A percentile compares a stretch with the other conserved stretches of the same genome.
Evolutionary conservation across 2,797 vertebrate species (phyloP).

Genomic region (Aselliscus stoliczkanus): DNA sequence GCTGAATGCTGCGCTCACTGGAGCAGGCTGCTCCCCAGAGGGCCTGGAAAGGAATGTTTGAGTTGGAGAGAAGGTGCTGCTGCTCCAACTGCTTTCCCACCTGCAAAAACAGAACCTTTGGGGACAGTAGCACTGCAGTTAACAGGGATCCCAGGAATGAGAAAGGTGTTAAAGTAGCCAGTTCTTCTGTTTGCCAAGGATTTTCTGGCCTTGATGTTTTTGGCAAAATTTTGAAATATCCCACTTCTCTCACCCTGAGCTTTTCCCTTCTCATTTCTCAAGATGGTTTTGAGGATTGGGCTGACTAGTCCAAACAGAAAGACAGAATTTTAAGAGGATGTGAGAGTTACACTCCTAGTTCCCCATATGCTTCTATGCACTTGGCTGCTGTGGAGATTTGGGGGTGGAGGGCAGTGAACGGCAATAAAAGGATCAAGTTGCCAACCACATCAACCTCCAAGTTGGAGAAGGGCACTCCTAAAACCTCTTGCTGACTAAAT

Average conservation of each 20-base stretch:
- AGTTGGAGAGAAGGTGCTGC: slow-evolving; percentile 35
- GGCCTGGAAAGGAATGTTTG: slow-evolving; percentile 64
- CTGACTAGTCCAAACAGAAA: slow-evolving; percentile 49
- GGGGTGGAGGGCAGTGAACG: not conserved
- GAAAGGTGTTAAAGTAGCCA: slow-evolving; percentile 70
- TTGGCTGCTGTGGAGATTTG: not conserved
- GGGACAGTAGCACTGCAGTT: slow-evolving; percentile 8
- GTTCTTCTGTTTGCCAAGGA: slow-evolving; percentile 62
- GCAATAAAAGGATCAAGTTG: slow-evolving; percentile 38
- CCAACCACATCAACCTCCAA: not conserved
- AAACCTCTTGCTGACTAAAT: not conserved
- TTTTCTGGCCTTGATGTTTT: slow-evolving; percentile 66
- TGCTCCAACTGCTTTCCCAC: slow-evolving; percentile 50
- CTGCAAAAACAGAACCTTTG: slow-evolving; percentile 65
- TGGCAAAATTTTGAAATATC: slow-evolving; percentile 68
- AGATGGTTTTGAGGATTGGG: slow-evolving; percentile 31
- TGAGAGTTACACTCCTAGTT: slow-evolving; percentile 19
- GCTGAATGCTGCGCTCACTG: slow-evolving; percentile 4
- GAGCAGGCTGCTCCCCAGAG: slow-evolving; percentile 10
- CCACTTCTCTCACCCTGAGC: slow-evolving; percentile 63
- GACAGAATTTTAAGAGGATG: slow-evolving; percentile 56
- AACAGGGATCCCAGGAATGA: slow-evolving; percentile 56
- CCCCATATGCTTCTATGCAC: not conserved
- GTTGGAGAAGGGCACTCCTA: not conserved
- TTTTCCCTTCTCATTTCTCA: slow-evolving; percentile 52